Percentiles rank a stretch among this genome's conserved stretches.
Evolutionary conservation across 2,113 vertebrate species (phyloP).

Genomic region (Coreoperca whiteheadi): DNA sequence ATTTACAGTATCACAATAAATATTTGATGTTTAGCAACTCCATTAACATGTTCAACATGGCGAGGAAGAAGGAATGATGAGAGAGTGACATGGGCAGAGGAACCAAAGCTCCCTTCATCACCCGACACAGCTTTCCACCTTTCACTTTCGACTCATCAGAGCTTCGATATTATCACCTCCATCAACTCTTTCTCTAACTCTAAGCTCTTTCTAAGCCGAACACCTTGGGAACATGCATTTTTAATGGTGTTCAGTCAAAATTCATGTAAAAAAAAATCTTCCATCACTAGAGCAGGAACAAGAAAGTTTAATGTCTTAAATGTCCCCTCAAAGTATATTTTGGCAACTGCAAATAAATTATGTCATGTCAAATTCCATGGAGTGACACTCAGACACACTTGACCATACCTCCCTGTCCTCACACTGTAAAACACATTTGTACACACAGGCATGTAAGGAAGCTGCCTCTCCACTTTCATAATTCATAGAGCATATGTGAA

Average conservation of each 20-base stretch:
- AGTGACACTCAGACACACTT: background rate
- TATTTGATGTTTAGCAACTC: slow-evolving; percentile 59
- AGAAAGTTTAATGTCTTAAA: slow-evolving; percentile 16
- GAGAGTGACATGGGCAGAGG: background rate
- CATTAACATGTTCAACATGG: slow-evolving; percentile 41
- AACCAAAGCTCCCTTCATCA: background rate
- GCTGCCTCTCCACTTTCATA: background rate
- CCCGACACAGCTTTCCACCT: background rate
- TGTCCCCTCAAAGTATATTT: background rate
- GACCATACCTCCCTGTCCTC: slow-evolving; percentile 35
- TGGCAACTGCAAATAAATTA: background rate
- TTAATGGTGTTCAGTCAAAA: background rate
- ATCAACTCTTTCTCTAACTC: slow-evolving; percentile 8
- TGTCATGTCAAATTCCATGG: slow-evolving; percentile 18
- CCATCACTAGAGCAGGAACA: background rate
- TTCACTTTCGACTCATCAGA: slow-evolving; percentile 26
- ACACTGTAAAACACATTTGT: slow-evolving; percentile 50
- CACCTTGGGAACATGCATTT: slow-evolving; percentile 9
- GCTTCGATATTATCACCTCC: background rate
- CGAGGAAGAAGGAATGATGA: slow-evolving; percentile 17
- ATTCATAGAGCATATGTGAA: slow-evolving; percentile 31
- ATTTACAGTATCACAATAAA: slow-evolving; percentile 56
- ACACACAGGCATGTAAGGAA: slow-evolving; percentile 23
- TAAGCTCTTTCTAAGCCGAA: background rate
- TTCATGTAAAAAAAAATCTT: no score